Base-by-base conservation (phyloP, 2,888 invertebrate species). In the Idaea aversata region DNA sequence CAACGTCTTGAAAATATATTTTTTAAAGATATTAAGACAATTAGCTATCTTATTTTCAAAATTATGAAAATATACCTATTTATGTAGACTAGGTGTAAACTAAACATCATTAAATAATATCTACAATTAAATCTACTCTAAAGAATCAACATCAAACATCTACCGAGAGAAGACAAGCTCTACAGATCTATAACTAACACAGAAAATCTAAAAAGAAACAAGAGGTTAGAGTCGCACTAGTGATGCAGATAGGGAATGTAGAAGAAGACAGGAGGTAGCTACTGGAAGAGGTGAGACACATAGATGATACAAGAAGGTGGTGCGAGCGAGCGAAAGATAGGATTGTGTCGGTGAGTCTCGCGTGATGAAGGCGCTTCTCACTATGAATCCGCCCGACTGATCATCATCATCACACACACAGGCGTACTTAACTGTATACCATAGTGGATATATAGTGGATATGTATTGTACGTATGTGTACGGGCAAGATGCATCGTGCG, bases 111-210 rank as follows among this genome's bases (percentile, higher is more conserved):
- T 10, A 38, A 47, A 10, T 47, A 10, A 47, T 47, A 47, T 63
- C 68, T 68, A 69, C 65, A 64, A 65, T 62, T 34, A 34, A 63
- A 63, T 62, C 64, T 68, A 66, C 5, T 63, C 64, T 61, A 67
- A 59, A 69, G 64, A 62, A 71, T 61, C 65, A 71, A 72, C 72
- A 72, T 67, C 68, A 63, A 73, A 70, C 63, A 69, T 65, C 65
- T 63, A 68, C 63, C 57, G 34, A 35, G 58, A 65, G 69, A 72
- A 68, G 66, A 66, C 69, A 71, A 72, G 73, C 73, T 65, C 68
- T 71, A 73, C 65, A 15, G 66, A 57, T 60, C 64, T 58, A 15
- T 65, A 47, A 47, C 47, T 47, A 61, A 72, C 65, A 71, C 36
- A 65, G 65, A 71, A 72, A 67, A 69, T 64, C 67, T 64, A 66